Evolutionary conservation across 2,797 vertebrate genomes (phyloP).

Genomic region (Chelonia mydas): DNA sequence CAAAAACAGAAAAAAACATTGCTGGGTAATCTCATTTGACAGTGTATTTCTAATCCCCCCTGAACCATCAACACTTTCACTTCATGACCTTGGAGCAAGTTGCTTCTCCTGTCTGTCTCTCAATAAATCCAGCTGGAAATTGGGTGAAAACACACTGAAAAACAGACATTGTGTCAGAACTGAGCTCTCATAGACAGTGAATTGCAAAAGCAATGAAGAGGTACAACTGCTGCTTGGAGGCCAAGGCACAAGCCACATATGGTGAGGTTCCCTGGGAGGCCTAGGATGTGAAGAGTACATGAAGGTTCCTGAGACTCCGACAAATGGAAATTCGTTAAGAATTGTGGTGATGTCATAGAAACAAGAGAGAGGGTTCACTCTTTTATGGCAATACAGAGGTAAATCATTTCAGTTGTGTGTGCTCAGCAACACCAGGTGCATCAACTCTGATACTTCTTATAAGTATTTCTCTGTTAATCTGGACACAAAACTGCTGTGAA

Average conservation of each 20-base stretch:
- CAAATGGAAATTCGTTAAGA: background rate
- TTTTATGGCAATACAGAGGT: background rate
- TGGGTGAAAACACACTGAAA: background rate
- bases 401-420: background rate
- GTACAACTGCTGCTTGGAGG: background rate
- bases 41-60: background rate
- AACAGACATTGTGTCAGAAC: background rate
- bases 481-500: background rate
- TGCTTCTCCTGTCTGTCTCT: background rate
- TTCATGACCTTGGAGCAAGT: background rate
- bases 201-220: background rate
- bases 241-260: background rate
- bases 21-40: background rate
- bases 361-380: background rate
- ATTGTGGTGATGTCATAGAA: background rate
- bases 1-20: background rate
- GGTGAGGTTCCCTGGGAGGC: background rate
- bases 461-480: background rate
- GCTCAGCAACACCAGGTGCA: background rate
- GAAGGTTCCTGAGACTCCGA: background rate
- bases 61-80: background rate
- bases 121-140: constrained; percentile 17
- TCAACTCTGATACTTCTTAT: background rate
- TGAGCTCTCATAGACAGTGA: background rate
- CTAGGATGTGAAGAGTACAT: background rate